Evolutionary conservation across 2,113 vertebrate species (phyloP), one percentile per base, ranked within the genome.

Genomic region (Poecile atricapillus): DNA sequence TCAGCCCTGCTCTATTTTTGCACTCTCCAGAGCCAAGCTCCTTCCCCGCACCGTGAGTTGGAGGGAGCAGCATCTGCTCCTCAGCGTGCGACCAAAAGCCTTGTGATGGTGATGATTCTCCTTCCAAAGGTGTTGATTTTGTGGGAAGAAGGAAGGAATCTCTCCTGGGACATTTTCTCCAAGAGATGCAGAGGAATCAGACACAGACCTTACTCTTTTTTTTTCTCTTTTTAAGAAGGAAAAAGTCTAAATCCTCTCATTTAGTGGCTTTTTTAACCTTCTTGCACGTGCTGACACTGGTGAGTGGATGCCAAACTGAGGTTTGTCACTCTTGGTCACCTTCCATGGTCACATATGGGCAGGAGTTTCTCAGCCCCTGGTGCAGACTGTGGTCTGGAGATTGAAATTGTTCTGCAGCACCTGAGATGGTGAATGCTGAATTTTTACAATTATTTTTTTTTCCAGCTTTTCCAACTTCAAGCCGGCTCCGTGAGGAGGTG

Each of bases 11-110:
- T 83, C 88, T 92, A 67, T 80, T 92, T 93, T 22, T 83, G 60
- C 16, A 2, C 75, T 86, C 92, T 50, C 79, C 60, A 12, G n/a
- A 87, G 81, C 79, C 69, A 41, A 64, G 39, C 37, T 74, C 77
- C 47, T 7, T 46, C 85, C 79, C 82, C 1, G 15, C 43, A 30
- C 58, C 0, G 1, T 2, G 47, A 91, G 93, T 37, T 52, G 89
- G 93, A 89, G 93, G 92, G 50, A 20, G 2, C 27, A 56, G 95
- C 90, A 92, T 74, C 85, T 95, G 94, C 86, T 83, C 71, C 90
- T 91, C 93, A 91, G 93, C 13, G 1, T 69, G 91, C 71, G 52
- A 53, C 59, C 27, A 65, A 18, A 15, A 92, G 68, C 76, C 92
- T 27, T 6, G 47, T 90, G 92, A 88, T 0, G 63, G 62, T 4